Base-by-base conservation (phyloP, 2,797 vertebrate genomes). In the Amphiprion clarkii region DNA sequence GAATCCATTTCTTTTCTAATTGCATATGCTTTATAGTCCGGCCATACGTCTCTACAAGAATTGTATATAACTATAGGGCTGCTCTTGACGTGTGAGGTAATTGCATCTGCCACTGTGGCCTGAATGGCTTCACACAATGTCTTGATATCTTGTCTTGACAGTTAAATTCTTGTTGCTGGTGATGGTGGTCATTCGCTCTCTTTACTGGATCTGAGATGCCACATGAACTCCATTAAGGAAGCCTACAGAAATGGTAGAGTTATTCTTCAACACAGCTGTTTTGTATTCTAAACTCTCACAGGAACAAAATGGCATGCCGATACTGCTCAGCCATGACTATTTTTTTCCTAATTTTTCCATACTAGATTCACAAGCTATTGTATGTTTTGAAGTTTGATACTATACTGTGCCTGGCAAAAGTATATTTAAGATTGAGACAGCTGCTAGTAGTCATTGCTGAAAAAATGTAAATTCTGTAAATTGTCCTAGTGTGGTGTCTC, bases 51-150 rank as follows among this genome's bases (percentile, higher is more conserved):
- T 49, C 29, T 51, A 33, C 11, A 27, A 31, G 25, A 23, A 67
- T 6, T 57, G 17, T 44, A 46, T 21, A 66, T 27, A 27, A 27
- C 49, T 5, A 42, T 16, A 53, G 52, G 31, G 49, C 6, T 44
- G 3, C 51, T 39, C 49, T 66, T 39, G 21, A 74, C 16, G 16
- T 53, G 36, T 61, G 46, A 48, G 11, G 60, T 57, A 83, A 79
- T 79, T 71, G 57, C 57, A 52, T 72, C 55, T 53, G 62, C 70
- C 49, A 62, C 25, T 61, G 9, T 74, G 52, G 17, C 61, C 19
- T 70, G 39, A 58, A 73, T 51, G 55, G 59, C 56, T 46, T 73
- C 29, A 6, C 29, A 61, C 33, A 52, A 1, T 61, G 36, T 63
- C 40, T 72, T 40, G 31, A 1, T 61, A 42, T 63, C 40, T 72